These are phyloP conservation scores for Prunella fulvescens DNA, from an alignment of 2,113 vertebrate species.

Conservation along the genomic window DNA sequence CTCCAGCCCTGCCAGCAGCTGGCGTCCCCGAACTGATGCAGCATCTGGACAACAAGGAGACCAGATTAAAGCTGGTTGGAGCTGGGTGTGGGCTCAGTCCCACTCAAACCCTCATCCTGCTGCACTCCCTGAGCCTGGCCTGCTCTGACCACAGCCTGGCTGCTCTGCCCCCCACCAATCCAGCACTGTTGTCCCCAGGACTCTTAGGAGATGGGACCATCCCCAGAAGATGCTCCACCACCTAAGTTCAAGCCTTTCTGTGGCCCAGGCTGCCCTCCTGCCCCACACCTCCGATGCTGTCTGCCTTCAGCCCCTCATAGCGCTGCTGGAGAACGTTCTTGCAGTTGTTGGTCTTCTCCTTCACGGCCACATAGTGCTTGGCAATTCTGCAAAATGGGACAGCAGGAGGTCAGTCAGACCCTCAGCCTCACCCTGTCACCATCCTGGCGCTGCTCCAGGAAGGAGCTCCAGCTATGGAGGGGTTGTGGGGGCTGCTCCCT, in stretches of 20 bases:
- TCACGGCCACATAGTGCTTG: conserved; percentile 74
- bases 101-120: not conserved
- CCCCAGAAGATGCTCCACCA: not conserved
- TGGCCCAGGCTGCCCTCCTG: not conserved
- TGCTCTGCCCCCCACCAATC: not conserved
- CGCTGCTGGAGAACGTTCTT: conserved; percentile 76
- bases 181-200: not conserved
- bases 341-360: conserved; percentile 80
- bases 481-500: not conserved
- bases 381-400: conserved; percentile 72
- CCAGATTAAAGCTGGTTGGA: not conserved
- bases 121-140: accelerated
- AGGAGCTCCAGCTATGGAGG: not conserved
- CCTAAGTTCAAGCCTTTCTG: not conserved
- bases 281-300: conserved; percentile 68
- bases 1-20: conserved; percentile 90
- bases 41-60: conserved; percentile 71
- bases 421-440: not conserved
- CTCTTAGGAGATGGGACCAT: not conserved
- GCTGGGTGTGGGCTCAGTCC: not conserved
- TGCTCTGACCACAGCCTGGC: not conserved
- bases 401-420: not conserved
- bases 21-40: conserved; percentile 83
- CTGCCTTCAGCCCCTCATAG: conserved; percentile 78
- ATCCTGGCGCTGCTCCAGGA: accelerated